Evolutionary conservation across 2,888 invertebrate species (phyloP), one percentile per base, ranked within the genome.

Genomic region (Chymomyza procnemis): DNA sequence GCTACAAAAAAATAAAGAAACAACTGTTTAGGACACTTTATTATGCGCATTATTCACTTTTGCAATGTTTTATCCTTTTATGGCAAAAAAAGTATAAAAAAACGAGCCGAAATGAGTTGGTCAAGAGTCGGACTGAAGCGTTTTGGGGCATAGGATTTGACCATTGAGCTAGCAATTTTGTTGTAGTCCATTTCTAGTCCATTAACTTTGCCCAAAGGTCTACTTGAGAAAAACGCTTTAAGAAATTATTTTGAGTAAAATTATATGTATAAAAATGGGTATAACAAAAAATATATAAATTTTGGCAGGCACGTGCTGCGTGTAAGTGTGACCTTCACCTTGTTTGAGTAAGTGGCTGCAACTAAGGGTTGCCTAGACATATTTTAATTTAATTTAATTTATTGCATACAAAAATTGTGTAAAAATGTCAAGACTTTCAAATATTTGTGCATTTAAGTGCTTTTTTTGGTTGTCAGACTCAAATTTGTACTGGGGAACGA

Each of bases 191-290:
- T 85, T 85, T 88, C 86, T 87, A 88, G 80, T 86, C 88, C 88
- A 88, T 87, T 87, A 87, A 87, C 87, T 88, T 87, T 77, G 80
- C 87, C 83, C 88, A 83, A 88, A 88, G 87, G 87, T 80, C 87
- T 80, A 85, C 87, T 88, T 79, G 77, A 79, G 71, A 74, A 73
- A 85, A 82, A 84, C 80, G 83, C 82, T 83, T 79, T 69, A 75
- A 77, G 80, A 80, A 85, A 79, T 86, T 73, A 76, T 79, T 81
- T 71, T 68, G 62, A 56, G 64, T 16, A 69, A 26, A 69, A 75
- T 76, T 78, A 71, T 74, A 46, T 21, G 26, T 14, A 55, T 46
- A 50, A 19, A 50, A 9, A 26, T 26, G 26, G 50, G 50, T 1
- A 4, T 16, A 19, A 50, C 8, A 50, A 19, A 14, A 14, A 50